Percentiles rank a stretch among this genome's conserved stretches.
Conservation (phyloP, 1,140 invertebrate species). For the Lepidotrigona ventralis region DNA sequence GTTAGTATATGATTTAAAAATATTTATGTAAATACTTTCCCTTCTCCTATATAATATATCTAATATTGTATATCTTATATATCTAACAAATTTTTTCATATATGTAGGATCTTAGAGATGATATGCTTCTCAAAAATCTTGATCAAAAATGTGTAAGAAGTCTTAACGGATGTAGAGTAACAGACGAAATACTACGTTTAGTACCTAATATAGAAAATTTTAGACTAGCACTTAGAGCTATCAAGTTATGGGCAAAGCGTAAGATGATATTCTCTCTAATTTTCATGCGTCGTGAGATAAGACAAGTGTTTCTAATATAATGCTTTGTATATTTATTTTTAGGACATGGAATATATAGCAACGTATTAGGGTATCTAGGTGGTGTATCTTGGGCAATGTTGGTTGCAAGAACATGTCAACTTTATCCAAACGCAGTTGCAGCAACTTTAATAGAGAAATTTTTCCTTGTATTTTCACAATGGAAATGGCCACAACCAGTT, state of each 20-base stretch:
- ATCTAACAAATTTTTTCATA: constrained; percentile 23
- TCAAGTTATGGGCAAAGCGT: constrained; percentile 99
- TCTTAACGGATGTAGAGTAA: constrained; percentile 98
- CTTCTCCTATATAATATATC: constrained; percentile 1
- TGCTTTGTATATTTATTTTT: constrained; percentile 65
- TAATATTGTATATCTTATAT: background rate
- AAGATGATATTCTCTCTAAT: constrained; percentile 73
- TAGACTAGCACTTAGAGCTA: constrained; percentile 93
- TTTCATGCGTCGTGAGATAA: background rate
- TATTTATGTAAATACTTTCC: background rate
- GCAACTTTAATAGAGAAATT: constrained; percentile 98
- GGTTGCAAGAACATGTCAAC: constrained; percentile 97
- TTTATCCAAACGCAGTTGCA: constrained; percentile 98
- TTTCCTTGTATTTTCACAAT: constrained; percentile 97
- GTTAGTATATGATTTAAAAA: constrained; percentile 69
- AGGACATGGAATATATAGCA: constrained; percentile 98
- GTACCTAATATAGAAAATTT: constrained; percentile 98
- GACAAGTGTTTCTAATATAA: background rate
- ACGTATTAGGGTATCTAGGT: constrained; percentile 98
- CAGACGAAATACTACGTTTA: constrained; percentile 97
- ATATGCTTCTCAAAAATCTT: constrained; percentile 95
- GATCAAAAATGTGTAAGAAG: constrained; percentile 98
- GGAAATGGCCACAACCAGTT: constrained; percentile 99
- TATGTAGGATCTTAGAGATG: constrained; percentile 92
- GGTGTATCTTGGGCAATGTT: constrained; percentile 99